Evolutionary conservation across 37 sponge, comb jelly and placozoan genomes (phyloP), one percentile per base, ranked within the genome.

Genomic region (Lycopodina hypogea): DNA sequence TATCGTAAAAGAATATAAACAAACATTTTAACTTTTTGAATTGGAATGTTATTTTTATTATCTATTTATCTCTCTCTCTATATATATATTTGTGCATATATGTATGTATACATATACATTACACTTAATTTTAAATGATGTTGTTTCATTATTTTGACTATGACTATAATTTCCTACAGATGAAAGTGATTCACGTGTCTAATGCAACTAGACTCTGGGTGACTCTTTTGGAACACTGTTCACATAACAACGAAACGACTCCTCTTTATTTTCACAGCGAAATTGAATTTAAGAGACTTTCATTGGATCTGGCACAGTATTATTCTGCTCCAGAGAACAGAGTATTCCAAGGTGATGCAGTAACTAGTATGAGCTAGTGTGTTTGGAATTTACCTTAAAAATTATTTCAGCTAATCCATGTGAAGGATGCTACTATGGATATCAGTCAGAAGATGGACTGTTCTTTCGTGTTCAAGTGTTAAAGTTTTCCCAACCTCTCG

Each of bases 131-230:
- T n/a, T n/a, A n/a, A n/a, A n/a, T n/a, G n/a, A n/a, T n/a, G n/a
- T n/a, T n/a, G n/a, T 45, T 45, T 45, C 48, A 45, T 9, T 9
- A 45, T 45, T 45, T 9, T 12, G 9, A 45, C 48, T 4, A 9
- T 12, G 48, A 45, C 48, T 12, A 59, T 59, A 17, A 8, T 59
- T 12, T 26, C 41, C 9, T 35, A 1, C 28, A 84, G 84, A 40
- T 76, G 35, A 77, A 70, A 30, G 84, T 84, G 0, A 24, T 19
- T 24, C 77, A 84, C 36, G 69, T 84, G 22, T 76, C 84, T 17
- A 84, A 73, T 76, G 84, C 84, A 24, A 76, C 74, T 29, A 71
- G 86, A 29, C 68, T 84, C 26, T 93, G 93, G 93, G 77, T 93
- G 0, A 64, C 83, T 23, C 62, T 93, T 6, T 53, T 88, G 40